phyloP scores from a whole-genome alignment of 2,797 vertebrate genomes.

The Neostethus bicornis region DNA sequence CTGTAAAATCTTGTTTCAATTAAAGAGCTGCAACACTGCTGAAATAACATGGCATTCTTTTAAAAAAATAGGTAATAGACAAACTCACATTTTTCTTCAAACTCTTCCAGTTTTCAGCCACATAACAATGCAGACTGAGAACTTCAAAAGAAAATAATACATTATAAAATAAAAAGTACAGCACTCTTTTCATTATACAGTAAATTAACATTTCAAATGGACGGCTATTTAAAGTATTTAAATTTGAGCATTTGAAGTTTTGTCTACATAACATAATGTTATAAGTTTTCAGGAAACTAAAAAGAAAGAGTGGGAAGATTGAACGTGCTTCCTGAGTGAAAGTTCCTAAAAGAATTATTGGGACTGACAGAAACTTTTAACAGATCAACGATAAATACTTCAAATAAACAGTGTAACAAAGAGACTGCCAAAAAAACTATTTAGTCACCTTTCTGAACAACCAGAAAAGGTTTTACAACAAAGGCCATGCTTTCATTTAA shows the following conservation, averaged over 20 bases:
- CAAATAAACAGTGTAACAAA: constrained; percentile 62
- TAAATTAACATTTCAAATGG: constrained; percentile 61
- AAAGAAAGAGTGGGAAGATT: constrained; percentile 47
- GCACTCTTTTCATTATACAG: constrained; percentile 60
- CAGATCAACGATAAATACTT: constrained; percentile 41
- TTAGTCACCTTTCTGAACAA: constrained; percentile 49
- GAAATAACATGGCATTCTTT: constrained; percentile 70
- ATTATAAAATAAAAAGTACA: constrained; percentile 49
- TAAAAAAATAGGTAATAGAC: constrained; percentile 56
- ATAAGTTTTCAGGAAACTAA: constrained; percentile 41
- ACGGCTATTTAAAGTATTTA: constrained; percentile 60
- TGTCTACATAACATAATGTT: constrained; percentile 23
- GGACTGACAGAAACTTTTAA: no score
- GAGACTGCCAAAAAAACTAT: constrained; percentile 65
- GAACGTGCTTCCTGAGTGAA: constrained; percentile 77
- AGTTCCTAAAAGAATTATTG: constrained; percentile 61
- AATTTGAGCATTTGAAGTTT: constrained; percentile 45
- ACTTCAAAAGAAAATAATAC: constrained; percentile 25
- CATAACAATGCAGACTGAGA: constrained; percentile 19
- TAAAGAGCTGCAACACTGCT: constrained; percentile 70
- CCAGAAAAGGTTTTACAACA: constrained; percentile 63
- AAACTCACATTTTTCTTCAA: constrained; percentile 54
- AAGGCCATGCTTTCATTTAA: constrained; percentile 51
- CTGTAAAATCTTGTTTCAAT: constrained; percentile 65
- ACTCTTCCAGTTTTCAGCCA: constrained; percentile 33